phyloP scores from a whole-genome alignment of 92 coral and sea anemone genomes.

The Phenganax marumi region DNA sequence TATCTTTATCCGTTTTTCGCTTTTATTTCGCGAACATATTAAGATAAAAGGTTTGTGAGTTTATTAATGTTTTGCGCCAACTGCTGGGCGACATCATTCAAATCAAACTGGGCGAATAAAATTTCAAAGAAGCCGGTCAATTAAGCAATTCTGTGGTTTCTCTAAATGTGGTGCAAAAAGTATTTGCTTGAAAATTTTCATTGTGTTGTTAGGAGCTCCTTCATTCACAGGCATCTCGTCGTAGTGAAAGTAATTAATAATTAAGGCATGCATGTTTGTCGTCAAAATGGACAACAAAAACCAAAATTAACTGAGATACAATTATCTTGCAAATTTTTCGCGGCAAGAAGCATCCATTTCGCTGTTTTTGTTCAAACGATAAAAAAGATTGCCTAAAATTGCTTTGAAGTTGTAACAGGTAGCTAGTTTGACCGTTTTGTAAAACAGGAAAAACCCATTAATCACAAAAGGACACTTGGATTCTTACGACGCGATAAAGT shows the following conservation, averaged over 20 bases:
- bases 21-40: background rate
- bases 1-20: background rate
- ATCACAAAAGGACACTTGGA: conserved; percentile 18
- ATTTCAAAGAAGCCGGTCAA: conserved; percentile 27
- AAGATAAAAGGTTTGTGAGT: background rate
- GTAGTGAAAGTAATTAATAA: background rate
- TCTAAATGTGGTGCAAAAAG: background rate
- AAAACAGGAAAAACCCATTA: conserved; percentile 10
- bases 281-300: background rate
- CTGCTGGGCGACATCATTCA: background rate
- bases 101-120: background rate
- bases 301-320: background rate
- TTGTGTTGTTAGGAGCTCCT: conserved; percentile 11
- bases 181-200: background rate
- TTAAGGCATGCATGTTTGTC: background rate
- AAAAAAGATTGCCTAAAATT: background rate
- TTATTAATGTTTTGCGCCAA: background rate
- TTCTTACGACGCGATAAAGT: background rate
- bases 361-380: background rate
- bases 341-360: background rate
- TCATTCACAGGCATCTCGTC: background rate
- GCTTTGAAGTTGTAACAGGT: background rate
- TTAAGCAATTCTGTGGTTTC: background rate
- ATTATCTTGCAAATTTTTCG: background rate
- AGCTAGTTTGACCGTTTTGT: background rate